These are phyloP conservation scores for Echinarachnius parma DNA, from an alignment of 53 echinoderm and acorn worm genomes.

Conservation along the genomic window DNA sequence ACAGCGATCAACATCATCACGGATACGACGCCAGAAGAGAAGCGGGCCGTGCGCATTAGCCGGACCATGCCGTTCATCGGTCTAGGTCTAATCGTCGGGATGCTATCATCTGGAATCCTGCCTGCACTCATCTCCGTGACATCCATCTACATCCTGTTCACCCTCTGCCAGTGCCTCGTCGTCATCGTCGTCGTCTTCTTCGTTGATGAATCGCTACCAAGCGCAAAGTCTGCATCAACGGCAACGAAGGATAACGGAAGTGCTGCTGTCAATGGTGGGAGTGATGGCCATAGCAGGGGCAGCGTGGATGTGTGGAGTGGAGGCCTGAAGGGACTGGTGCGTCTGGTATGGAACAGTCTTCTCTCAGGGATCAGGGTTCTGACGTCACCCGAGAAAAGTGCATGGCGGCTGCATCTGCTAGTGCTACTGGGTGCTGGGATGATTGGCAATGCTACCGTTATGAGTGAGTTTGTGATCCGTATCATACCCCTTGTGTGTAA, in stretches of 20 bases:
- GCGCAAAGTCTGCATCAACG: not conserved
- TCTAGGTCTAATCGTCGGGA: conserved; percentile 50
- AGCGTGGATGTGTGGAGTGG: not conserved
- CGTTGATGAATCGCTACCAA: conserved; percentile 27
- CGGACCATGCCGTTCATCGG: conserved; percentile 49
- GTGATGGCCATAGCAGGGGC: no score
- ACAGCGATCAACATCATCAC: conserved; percentile 62
- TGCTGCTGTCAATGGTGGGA: not conserved
- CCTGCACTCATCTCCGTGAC: conserved; percentile 42
- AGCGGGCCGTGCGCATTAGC: conserved; percentile 44
- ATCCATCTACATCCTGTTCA: conserved; percentile 2
- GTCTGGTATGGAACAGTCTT: conserved; percentile 14
- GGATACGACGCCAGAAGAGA: conserved; percentile 56
- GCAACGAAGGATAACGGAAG: not conserved
- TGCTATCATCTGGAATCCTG: conserved; percentile 47
- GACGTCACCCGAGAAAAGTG: conserved; percentile 21
- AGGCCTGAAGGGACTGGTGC: not conserved
- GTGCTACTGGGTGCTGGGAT: conserved; percentile 33
- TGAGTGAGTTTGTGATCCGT: no score
- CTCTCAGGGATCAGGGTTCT: conserved; percentile 9
- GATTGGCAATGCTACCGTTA: conserved; percentile 29
- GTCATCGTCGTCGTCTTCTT: conserved; percentile 6
- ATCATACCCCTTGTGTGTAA: no score
- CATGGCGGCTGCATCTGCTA: conserved; percentile 20
- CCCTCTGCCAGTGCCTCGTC: conserved; percentile 6